Percentiles rank a stretch among this genome's conserved stretches.
phyloP scores from a whole-genome alignment of 2,888 invertebrate species.

The Rhyacophila evoluta region DNA sequence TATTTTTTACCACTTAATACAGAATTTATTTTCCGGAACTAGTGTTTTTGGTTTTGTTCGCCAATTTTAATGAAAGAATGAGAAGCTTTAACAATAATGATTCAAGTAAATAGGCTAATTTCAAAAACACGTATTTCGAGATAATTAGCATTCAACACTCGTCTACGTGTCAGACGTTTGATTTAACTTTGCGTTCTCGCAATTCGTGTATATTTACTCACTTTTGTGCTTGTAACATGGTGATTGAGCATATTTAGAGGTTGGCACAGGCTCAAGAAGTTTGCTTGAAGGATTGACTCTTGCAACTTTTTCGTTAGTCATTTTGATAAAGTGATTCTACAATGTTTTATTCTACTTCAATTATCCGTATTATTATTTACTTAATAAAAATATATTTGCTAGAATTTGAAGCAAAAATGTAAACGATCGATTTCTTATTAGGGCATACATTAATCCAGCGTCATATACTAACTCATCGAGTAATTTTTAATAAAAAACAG shows the following conservation, averaged over 20 bases:
- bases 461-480: no score
- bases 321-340: neutral
- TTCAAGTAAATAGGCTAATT: neutral
- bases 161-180: neutral
- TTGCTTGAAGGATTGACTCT: neutral
- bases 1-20: no score
- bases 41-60: no score
- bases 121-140: neutral
- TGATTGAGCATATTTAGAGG: conserved; percentile 6
- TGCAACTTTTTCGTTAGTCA: neutral
- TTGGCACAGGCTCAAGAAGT: neutral
- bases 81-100: neutral
- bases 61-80: no score
- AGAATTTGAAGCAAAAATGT: no score
- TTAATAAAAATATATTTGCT: no score
- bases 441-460: no score
- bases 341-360: no score
- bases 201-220: neutral
- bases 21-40: no score
- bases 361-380: no score
- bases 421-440: no score
- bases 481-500: no score
- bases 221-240: neutral
- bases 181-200: neutral
- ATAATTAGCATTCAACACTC: neutral